A percentile compares a stretch with the other conserved stretches of the same genome.
Evolutionary conservation across 1,140 invertebrate genomes (phyloP).

Genomic region (Zaprionus ghesquierei): DNA sequence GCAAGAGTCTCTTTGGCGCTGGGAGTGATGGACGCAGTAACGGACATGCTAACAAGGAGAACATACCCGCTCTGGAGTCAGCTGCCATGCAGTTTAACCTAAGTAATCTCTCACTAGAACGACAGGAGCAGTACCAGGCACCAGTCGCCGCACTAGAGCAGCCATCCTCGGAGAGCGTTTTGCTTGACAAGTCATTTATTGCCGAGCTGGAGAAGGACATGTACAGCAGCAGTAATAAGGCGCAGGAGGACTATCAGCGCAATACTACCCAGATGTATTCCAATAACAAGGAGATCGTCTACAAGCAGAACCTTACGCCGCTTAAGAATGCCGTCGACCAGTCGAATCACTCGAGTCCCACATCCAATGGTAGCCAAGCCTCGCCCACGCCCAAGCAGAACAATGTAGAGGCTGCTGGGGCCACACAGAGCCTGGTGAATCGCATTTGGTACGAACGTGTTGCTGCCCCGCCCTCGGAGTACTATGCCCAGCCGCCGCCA

Average conservation of each 20-base stretch:
- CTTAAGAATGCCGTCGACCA: constrained; percentile 57
- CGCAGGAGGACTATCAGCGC: constrained; percentile 71
- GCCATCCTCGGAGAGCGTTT: constrained; percentile 38
- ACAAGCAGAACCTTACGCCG: constrained; percentile 76
- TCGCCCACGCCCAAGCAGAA: constrained; percentile 58
- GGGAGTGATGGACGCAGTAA: constrained; percentile 11
- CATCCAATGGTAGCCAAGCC: constrained; percentile 35
- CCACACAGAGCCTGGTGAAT: constrained; percentile 82
- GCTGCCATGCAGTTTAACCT: constrained; percentile 66
- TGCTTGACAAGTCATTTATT: constrained; percentile 85
- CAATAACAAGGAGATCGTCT: constrained; percentile 65
- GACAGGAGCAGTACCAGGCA: constrained; percentile 4
- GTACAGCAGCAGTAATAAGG: constrained; percentile 65
- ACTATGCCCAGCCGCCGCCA: constrained; percentile 62
- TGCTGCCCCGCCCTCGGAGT: constrained; percentile 52
- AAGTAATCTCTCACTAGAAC: constrained; percentile 58
- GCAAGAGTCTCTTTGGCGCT: constrained; percentile 61
- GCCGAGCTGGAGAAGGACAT: constrained; percentile 86
- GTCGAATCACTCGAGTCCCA: constrained; percentile 63
- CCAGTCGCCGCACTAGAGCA: neutral
- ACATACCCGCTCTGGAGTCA: constrained; percentile 66
- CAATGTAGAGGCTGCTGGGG: constrained; percentile 46
- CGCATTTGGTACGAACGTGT: constrained; percentile 83
- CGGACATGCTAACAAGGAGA: constrained; percentile 67
- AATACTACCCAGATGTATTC: constrained; percentile 84